Base-by-base conservation (phyloP, 2,888 invertebrate genomes). In the Schrankia costaestrigalis region DNA sequence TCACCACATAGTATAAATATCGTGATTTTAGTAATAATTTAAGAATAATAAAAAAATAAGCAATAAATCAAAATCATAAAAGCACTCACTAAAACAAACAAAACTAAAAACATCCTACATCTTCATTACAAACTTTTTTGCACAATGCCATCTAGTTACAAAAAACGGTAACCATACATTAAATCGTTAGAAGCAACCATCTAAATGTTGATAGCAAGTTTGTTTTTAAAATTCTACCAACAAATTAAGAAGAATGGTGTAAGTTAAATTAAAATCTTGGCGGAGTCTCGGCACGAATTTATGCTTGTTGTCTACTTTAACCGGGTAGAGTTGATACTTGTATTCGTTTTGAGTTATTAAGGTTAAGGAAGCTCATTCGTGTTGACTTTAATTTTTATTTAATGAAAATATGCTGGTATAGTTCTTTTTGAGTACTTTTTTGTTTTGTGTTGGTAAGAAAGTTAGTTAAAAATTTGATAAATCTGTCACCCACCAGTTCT, bases 181-280 rank as follows among this genome's bases (percentile, higher is more conserved):
- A 40, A 18, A 24, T 24, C 26, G 19, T 17, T 14, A 43, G 47
- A 29, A 41, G 43, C 30, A 28, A 24, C 31, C 43, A 35, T 42
- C 41, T 28, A 11, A 19, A 26, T 30, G 30, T 36, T 40, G 46
- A 23, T 33, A 25, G 42, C 36, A 53, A 54, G 47, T 55, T 62
- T 37, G 26, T 28, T 30, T 51, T 42, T 48, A 61, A 57, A 61
- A 63, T 68, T 74, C 66, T 49, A 71, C 51, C 72, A 68, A 77
- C 81, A 84, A 85, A 86, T 86, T 81, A 84, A 84, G 82, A 85
- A 77, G 67, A 81, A 85, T 82, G 80, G 76, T 52, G 55, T 33
- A 85, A 85, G 74, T 85, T 85, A 84, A 85, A 85, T 85, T 85
- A 85, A 85, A 85, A 83, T 76, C 79, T 80, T 75, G 66, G 67